Evolutionary conservation across 2,113 vertebrate species (phyloP).

Genomic region (Pavo muticus): DNA sequence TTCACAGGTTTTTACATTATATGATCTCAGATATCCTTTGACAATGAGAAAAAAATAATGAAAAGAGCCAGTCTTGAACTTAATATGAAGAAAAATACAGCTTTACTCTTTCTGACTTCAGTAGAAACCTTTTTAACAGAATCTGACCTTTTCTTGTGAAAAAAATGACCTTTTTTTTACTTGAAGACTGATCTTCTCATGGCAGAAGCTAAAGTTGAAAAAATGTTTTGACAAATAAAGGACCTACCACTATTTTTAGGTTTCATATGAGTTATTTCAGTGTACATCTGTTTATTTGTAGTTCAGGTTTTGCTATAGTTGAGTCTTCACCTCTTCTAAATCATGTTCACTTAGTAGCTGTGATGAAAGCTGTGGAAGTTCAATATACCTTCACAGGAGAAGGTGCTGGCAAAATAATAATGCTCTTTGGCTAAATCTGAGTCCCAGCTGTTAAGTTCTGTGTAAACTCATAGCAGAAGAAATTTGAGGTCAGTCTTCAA

Average conservation of each 20-base stretch:
- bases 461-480: neutral
- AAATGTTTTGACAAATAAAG: conserved; percentile 4
- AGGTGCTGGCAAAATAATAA: conserved; percentile 23
- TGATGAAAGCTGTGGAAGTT: conserved; percentile 17
- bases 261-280: neutral
- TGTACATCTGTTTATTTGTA: neutral
- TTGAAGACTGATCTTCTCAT: neutral
- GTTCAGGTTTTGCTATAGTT: neutral
- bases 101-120: neutral
- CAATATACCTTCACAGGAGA: neutral
- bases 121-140: conserved; percentile 5
- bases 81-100: neutral
- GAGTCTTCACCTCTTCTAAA: neutral
- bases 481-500: neutral
- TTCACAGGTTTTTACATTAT: neutral
- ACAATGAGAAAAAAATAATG: neutral
- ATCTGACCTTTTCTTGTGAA: neutral
- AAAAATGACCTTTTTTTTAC: neutral
- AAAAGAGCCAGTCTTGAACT: neutral
- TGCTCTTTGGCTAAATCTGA: neutral
- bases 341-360: neutral
- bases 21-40: neutral
- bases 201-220: neutral
- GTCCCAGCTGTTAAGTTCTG: neutral
- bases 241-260: neutral